These are phyloP conservation scores for Conomelus anceps DNA, from an alignment of 2,888 invertebrate genomes.

Conservation along the genomic window DNA sequence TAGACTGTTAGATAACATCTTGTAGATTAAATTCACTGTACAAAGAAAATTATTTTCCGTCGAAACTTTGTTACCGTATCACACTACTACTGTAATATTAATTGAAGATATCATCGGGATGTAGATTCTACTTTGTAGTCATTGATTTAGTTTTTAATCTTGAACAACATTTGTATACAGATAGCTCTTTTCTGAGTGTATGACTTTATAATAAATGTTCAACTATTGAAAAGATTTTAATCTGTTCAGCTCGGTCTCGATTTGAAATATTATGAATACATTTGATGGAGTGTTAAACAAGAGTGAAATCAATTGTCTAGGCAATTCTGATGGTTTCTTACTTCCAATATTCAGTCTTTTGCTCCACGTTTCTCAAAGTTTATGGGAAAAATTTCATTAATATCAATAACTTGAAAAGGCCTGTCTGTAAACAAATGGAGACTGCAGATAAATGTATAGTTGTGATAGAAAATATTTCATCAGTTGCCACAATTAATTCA, in stretches of 20 bases:
- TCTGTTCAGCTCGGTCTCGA: background rate
- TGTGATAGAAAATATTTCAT: background rate
- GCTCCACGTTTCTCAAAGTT: background rate
- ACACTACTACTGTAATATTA: background rate
- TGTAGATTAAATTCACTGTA: background rate
- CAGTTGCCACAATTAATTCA: background rate
- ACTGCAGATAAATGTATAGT: background rate
- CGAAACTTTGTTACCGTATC: background rate
- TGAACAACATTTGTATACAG: background rate
- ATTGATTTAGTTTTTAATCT: background rate
- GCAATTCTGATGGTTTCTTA: too few species aligned
- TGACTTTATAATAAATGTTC: background rate
- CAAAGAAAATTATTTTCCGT: background rate
- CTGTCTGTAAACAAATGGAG: background rate
- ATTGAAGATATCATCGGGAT: background rate
- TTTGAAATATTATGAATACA: background rate
- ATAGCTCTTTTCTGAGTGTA: background rate
- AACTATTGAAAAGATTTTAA: background rate
- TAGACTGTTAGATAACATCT: background rate
- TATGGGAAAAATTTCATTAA: background rate
- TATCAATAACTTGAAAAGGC: background rate
- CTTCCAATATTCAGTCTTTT: too few species aligned
- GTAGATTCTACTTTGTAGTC: background rate
- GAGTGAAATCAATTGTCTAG: too few species aligned
- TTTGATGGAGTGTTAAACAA: too few species aligned